Conservation (phyloP, 1,140 invertebrate species). For the Calephelis nemesis region DNA sequence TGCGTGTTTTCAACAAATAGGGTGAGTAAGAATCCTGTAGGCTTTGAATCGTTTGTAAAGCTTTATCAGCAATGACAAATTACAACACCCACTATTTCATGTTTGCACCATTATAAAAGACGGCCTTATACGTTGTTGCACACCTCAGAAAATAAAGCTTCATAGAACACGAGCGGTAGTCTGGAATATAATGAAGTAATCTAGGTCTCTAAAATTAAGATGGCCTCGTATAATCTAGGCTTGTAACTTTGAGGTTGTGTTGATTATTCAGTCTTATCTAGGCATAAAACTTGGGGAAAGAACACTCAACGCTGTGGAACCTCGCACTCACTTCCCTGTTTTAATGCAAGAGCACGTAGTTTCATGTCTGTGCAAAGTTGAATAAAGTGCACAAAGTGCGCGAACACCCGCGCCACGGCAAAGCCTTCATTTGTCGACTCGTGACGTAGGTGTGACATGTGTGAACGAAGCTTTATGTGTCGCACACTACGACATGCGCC, state of each 20-base stretch:
- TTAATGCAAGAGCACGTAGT: constrained; percentile 76
- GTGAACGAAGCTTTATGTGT: constrained; percentile 67
- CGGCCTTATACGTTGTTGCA: constrained; percentile 2
- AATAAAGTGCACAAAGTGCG: constrained; percentile 74
- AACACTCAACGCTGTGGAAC: constrained; percentile 61
- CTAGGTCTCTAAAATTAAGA: constrained; percentile 3
- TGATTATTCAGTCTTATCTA: constrained; percentile 68
- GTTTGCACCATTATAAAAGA: constrained; percentile 17
- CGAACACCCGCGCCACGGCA: constrained; percentile 53
- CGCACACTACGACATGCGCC: constrained; percentile 29
- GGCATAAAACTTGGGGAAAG: constrained; percentile 64
- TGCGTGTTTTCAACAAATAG: constrained; percentile 14
- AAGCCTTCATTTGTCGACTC: constrained; percentile 77
- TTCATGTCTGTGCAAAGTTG: constrained; percentile 69
- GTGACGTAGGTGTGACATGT: constrained; percentile 74
- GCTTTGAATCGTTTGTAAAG: constrained; percentile 14
- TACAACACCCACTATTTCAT: constrained; percentile 18
- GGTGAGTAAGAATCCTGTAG: constrained; percentile 12
- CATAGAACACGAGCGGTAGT: neutral
- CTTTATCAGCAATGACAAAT: constrained; percentile 16
- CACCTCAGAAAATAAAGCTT: constrained; percentile 11
- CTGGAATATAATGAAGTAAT: constrained; percentile 16
- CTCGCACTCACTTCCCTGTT: constrained; percentile 60
- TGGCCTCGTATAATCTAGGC: constrained; percentile 29
- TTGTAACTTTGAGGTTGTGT: constrained; percentile 57